phyloP scores from a whole-genome alignment of 2,888 invertebrate species.

The Melieria picta region DNA sequence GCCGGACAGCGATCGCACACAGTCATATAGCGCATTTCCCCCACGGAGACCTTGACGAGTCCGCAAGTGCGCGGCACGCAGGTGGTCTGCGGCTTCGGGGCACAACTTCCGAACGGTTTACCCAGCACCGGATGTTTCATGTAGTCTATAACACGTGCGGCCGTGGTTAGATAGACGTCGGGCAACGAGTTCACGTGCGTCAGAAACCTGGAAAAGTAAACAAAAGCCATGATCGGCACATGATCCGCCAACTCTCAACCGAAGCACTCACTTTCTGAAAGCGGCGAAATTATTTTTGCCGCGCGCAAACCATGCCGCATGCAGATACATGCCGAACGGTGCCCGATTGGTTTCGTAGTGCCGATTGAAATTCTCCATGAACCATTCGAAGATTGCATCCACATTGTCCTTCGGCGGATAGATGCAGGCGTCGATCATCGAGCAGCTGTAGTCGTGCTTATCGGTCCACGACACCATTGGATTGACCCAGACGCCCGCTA shows the following conservation, averaged over 20 bases:
- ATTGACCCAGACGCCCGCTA: slow-evolving; percentile 71
- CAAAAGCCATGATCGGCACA: background rate
- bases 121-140: slow-evolving; percentile 57
- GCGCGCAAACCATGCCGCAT: slow-evolving; percentile 72
- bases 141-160: slow-evolving; percentile 58
- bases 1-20: slow-evolving; percentile 68
- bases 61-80: slow-evolving; percentile 58
- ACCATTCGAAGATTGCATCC: slow-evolving; percentile 69
- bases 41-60: slow-evolving; percentile 53
- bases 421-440: slow-evolving; percentile 71
- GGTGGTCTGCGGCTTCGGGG: slow-evolving; percentile 46
- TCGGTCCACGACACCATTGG: slow-evolving; percentile 71
- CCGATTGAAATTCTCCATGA: slow-evolving; percentile 72
- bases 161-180: slow-evolving; percentile 71
- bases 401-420: slow-evolving; percentile 66
- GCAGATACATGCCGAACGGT: slow-evolving; percentile 75
- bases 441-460: slow-evolving; percentile 66
- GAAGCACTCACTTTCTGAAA: slow-evolving; percentile 60
- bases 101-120: slow-evolving; percentile 58
- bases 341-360: slow-evolving; percentile 74
- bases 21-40: slow-evolving; percentile 67
- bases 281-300: slow-evolving; percentile 68
- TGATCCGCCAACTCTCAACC: background rate
- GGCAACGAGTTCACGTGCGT: slow-evolving; percentile 68
- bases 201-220: slow-evolving; percentile 66